A percentile compares a stretch with the other conserved stretches of the same genome.
Conservation (phyloP, 2,888 invertebrate species). For the Tachina lurida region DNA sequence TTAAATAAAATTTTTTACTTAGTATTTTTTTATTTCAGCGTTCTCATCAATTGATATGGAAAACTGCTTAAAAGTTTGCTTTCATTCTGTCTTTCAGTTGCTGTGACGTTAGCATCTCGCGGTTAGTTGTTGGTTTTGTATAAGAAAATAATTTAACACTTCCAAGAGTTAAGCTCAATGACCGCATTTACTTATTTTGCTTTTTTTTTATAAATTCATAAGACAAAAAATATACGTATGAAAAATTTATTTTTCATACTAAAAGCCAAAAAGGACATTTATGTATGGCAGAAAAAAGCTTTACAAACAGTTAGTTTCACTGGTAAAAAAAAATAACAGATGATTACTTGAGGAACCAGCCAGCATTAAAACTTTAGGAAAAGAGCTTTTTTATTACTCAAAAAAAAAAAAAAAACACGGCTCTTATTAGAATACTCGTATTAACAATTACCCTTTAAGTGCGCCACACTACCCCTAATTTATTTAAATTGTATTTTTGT, state of each 20-base stretch:
- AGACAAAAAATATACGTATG: not conserved
- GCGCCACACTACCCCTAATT: too few relatives aligned
- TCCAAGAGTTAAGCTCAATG: conserved; percentile 54
- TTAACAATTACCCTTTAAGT: too few relatives aligned
- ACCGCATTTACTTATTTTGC: conserved; percentile 38
- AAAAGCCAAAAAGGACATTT: not conserved
- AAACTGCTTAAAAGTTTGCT: not conserved
- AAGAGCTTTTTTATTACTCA: too few relatives aligned
- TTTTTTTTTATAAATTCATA: not conserved
- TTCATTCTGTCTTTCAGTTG: not conserved
- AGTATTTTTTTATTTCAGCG: conserved; percentile 32
- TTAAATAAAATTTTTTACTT: conserved; percentile 38
- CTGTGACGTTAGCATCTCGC: conserved; percentile 37
- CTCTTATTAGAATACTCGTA: too few relatives aligned
- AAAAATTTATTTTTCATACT: too few relatives aligned
- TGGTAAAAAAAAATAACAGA: too few relatives aligned
- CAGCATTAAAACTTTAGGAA: too few relatives aligned
- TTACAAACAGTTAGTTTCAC: too few relatives aligned
- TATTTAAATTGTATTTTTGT: too few relatives aligned
- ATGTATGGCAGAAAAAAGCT: not conserved
- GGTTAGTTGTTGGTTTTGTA: not conserved
- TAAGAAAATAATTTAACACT: conserved; percentile 11
- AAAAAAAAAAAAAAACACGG: too few relatives aligned
- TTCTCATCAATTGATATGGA: not conserved
- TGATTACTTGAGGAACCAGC: too few relatives aligned